Evolutionary conservation across 1,140 invertebrate genomes (phyloP).

Genomic region (Zeugodacus cucurbitae): DNA sequence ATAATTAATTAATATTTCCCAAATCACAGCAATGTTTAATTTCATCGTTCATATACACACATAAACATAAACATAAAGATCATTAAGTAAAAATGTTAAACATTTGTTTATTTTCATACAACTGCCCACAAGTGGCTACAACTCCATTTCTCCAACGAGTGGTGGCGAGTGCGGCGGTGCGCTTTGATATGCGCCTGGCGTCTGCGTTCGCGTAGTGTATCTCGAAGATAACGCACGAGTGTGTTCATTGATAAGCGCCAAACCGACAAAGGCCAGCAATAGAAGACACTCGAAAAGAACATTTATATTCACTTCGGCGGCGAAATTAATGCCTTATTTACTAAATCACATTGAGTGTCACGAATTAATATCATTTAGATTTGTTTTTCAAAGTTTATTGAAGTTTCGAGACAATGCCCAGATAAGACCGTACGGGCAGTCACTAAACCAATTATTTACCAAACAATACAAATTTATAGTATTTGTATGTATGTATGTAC

Average conservation of each 20-base stretch:
- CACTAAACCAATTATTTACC: conserved; percentile 23
- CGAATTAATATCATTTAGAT: conserved; percentile 9
- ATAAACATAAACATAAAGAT: not conserved
- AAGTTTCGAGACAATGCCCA: not conserved
- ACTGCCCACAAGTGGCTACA: not conserved
- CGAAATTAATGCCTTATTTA: not conserved
- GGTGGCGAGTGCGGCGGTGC: not conserved
- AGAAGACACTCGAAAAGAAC: not conserved
- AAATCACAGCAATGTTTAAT: too few relatives aligned
- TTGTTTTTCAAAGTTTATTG: conserved; percentile 4
- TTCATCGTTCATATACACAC: not conserved
- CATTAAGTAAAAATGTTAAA: not conserved
- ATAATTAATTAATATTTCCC: too few relatives aligned
- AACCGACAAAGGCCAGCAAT: not conserved
- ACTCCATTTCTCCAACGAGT: not conserved
- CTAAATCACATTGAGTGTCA: conserved; percentile 10
- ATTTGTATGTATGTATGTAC: not conserved
- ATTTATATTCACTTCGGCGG: not conserved
- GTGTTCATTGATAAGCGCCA: not conserved
- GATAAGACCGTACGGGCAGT: not conserved
- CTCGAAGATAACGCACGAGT: not conserved
- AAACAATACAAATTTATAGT: not conserved
- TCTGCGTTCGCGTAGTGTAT: not conserved
- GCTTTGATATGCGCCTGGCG: not conserved
- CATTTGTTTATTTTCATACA: not conserved